These are phyloP conservation scores for Danio rerio DNA, from an alignment of 2,113 vertebrate species.

Conservation along the genomic window GRCz12tu NC_133180.1:16271501-16272000, in stretches of 20 bases:
- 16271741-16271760: not conserved
- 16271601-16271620: too few species aligned
- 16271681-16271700: too few species aligned
- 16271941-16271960: not conserved
- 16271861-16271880: not conserved
- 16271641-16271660: too few species aligned
- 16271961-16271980: not conserved
- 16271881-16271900: not conserved
- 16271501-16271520: too few species aligned
- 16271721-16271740: too few species aligned
- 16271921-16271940: not conserved
- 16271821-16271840: not conserved
- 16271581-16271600: too few species aligned
- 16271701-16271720: too few species aligned
- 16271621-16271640: too few species aligned
- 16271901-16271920: not conserved
- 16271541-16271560: too few species aligned
- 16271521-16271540: too few species aligned
- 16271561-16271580: too few species aligned
- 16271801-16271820: not conserved
- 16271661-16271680: too few species aligned
- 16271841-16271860: not conserved
- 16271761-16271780: conserved; percentile 1
- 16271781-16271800: not conserved
- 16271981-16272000: not conserved